Conservation (phyloP, 2,797 vertebrate genomes). For the Arnoldichthys spilopterus region DNA sequence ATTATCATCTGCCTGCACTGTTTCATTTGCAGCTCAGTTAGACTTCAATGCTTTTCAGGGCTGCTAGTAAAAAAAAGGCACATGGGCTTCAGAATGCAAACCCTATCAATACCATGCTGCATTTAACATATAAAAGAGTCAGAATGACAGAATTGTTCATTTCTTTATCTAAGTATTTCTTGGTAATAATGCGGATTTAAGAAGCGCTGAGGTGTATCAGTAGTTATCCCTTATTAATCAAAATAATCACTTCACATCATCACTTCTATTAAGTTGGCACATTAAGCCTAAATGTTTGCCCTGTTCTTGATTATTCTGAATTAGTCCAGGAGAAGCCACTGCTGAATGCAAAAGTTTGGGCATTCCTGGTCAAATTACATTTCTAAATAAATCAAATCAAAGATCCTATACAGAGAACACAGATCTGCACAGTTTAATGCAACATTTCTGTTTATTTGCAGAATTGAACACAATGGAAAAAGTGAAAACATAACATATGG, state of each 20-base stretch:
- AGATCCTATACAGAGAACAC: too few species aligned
- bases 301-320: not conserved
- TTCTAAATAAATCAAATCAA: too few species aligned
- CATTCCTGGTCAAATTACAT: too few species aligned
- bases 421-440: too few species aligned
- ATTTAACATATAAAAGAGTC: not conserved
- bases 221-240: too few species aligned
- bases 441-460: too few species aligned
- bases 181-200: too few species aligned
- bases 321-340: too few species aligned
- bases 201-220: too few species aligned
- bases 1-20: constrained; percentile 69
- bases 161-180: not conserved
- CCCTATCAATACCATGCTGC: not conserved
- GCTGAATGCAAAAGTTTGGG: too few species aligned
- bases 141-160: not conserved
- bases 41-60: constrained; percentile 53
- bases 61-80: constrained; percentile 68
- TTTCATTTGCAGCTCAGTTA: constrained; percentile 78
- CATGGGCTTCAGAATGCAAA: constrained; percentile 65
- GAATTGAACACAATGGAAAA: too few species aligned
- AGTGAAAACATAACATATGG: too few species aligned
- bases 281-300: not conserved
- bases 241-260: not conserved
- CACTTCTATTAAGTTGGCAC: not conserved